Base-by-base conservation (phyloP, 2,888 invertebrate species). In the Acanthosepion esculentum region DNA sequence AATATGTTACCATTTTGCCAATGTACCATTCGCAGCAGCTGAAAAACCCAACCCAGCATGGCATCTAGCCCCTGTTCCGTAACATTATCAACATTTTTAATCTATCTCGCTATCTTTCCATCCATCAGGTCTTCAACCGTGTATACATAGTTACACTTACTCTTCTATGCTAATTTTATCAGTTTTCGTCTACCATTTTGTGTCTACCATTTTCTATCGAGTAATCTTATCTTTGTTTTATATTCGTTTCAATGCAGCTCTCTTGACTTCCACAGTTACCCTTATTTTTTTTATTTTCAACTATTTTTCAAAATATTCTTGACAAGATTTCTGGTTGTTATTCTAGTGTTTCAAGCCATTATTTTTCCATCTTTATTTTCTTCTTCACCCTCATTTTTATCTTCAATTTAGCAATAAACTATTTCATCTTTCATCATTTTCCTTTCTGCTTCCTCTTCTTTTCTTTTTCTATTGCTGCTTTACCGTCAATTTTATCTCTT, bases 91-190 rank as follows among this genome's bases (percentile, higher is more conserved):
- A 78, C 78, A 78, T 78, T 78, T 78, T 33, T 18, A 78, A n/a
- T 78, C 78, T 78, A 78, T 15, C 78, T 78, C 15, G 78, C 78
- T 78, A 78, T 78, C 78, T 78, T 78, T 78, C 78, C 78, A 78
- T 78, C 78, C n/a, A 78, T 78, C 78, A 78, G 33, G n/a, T 78
- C n/a, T 78, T 78, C 78, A 78, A 78, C 78, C n/a, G 78, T 78
- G 78, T 78, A n/a, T n/a, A 78, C 12, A 78, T 78, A 78, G 78
- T 78, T 78, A 78, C 78, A n/a, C n/a, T 59, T 23, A 59, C 59
- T 20, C 59, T 59, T 23, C 20, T 59, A 59, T 59, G n/a, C 18
- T 78, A 78, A 78, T 78, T 78, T n/a, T 78, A 78, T 33, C 78
- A 78, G 78, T 78, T 78, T 78, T 78, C 12, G 15, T 78, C 5